These are phyloP conservation scores for Cotesia congregata DNA, from an alignment of 2,888 invertebrate species.

Conservation along the genomic window DNA sequence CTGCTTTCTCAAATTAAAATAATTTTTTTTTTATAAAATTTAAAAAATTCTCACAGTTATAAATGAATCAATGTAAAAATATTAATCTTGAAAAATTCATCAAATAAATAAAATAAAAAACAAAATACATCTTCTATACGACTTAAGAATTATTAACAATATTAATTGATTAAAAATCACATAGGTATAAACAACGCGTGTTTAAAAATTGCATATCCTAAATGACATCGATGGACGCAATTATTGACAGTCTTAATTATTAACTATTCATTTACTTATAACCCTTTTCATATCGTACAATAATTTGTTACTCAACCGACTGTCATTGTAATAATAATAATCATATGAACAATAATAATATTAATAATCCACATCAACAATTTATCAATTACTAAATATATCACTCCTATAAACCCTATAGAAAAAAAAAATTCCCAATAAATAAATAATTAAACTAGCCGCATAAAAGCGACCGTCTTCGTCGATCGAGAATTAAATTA, in stretches of 20 bases:
- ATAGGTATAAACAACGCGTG: background rate
- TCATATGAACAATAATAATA: constrained; percentile 11
- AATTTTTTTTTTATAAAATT: too few relatives aligned
- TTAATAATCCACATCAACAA: too few relatives aligned
- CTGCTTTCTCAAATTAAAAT: too few relatives aligned
- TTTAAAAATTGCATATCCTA: constrained; percentile 17
- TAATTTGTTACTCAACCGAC: constrained; percentile 14
- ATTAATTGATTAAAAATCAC: constrained; percentile 9
- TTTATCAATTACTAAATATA: constrained; percentile 7
- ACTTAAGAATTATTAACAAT: background rate
- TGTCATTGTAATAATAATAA: constrained; percentile 10
- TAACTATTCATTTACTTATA: constrained; percentile 24
- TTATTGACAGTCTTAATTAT: constrained; percentile 38
- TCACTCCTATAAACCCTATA: background rate
- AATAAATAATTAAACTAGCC: background rate
- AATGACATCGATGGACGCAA: constrained; percentile 57
- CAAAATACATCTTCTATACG: background rate
- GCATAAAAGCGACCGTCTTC: background rate
- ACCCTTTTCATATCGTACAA: constrained; percentile 6
- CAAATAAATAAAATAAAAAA: constrained; percentile 15
- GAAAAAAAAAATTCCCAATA: background rate
- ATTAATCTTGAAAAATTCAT: constrained; percentile 17
- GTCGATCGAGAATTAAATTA: too few relatives aligned
- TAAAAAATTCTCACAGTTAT: too few relatives aligned
- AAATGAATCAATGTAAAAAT: too few relatives aligned